Evolutionary conservation across 2,113 vertebrate genomes (phyloP).

Genomic region (Nothocercus julius): DNA sequence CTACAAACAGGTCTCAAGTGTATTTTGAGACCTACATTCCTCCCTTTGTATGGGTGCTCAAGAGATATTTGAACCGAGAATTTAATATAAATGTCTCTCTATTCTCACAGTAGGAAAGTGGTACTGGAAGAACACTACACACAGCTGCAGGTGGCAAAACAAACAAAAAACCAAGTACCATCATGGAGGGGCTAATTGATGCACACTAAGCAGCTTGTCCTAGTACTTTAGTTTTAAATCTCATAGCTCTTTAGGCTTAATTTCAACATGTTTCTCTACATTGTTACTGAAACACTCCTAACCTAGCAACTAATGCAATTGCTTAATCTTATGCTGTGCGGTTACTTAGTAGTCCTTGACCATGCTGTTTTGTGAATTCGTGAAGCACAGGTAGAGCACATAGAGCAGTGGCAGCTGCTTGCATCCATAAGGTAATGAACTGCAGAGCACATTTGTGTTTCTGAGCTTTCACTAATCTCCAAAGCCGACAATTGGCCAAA

Average conservation of each 20-base stretch:
- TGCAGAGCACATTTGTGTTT: background rate
- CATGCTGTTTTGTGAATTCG: accelerated
- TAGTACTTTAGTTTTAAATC: background rate
- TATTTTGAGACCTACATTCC: background rate
- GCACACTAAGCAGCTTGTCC: background rate
- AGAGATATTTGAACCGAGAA: background rate
- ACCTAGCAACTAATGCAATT: background rate
- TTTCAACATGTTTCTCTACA: background rate
- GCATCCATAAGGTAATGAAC: background rate
- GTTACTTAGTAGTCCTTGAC: background rate
- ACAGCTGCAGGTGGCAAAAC: background rate
- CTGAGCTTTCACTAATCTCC: background rate
- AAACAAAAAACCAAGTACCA: background rate
- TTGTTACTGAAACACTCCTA: background rate
- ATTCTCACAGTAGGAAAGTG: background rate
- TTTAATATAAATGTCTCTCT: background rate
- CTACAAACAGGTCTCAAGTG: background rate
- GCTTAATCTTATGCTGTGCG: background rate
- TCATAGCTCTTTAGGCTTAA: background rate
- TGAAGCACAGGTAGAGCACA: background rate
- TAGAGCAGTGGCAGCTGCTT: background rate
- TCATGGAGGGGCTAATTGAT: background rate
- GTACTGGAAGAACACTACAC: background rate
- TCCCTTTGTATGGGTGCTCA: background rate
- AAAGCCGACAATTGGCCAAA: background rate